Conservation (phyloP, 2,797 vertebrate genomes). For the Alcedo atthis region DNA sequence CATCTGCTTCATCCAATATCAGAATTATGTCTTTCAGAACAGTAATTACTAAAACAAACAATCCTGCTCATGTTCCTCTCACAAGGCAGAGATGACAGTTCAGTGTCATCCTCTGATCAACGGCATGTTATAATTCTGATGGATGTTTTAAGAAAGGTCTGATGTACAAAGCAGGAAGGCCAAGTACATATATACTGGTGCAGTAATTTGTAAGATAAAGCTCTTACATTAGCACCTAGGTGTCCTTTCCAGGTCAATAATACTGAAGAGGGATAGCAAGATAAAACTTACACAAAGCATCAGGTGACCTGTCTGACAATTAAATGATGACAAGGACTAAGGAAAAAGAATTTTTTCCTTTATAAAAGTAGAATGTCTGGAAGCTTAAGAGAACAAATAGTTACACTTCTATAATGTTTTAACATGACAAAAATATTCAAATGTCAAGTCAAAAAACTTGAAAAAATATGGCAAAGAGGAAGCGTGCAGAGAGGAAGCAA, state of each 20-base stretch:
- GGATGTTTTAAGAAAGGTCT: background rate
- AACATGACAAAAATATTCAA: background rate
- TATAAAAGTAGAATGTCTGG: background rate
- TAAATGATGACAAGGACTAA: background rate
- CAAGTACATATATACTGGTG: background rate
- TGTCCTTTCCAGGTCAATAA: constrained; percentile 30
- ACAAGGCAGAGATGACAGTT: background rate
- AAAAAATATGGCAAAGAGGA: background rate
- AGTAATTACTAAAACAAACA: background rate
- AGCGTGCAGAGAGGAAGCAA: background rate
- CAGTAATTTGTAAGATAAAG: constrained; percentile 29
- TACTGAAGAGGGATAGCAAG: background rate
- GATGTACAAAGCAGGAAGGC: background rate
- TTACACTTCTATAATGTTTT: background rate
- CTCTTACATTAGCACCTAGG: background rate
- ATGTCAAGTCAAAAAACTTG: background rate
- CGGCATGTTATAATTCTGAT: background rate
- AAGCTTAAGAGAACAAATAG: background rate
- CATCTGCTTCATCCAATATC: background rate
- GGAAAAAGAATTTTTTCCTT: background rate
- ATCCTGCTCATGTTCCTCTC: background rate
- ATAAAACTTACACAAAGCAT: background rate
- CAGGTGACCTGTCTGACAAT: constrained; percentile 1
- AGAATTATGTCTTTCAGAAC: background rate
- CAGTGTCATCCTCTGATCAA: background rate